phyloP scores from a whole-genome alignment of 2,797 vertebrate genomes.

The Dryobates pubescens region DNA sequence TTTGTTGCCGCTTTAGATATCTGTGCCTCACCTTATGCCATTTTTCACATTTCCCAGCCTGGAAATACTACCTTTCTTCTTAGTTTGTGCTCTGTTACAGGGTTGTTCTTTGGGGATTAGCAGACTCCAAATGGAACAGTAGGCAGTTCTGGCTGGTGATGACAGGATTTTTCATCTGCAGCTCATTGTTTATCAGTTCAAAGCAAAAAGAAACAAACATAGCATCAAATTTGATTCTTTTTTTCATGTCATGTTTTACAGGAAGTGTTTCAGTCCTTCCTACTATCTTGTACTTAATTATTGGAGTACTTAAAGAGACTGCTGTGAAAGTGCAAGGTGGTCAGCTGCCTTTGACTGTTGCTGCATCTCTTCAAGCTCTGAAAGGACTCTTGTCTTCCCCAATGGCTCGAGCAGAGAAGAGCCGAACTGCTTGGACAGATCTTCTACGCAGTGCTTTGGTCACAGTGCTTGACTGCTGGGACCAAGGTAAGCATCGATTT shows the following conservation, averaged over 20 bases:
- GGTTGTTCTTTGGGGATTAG: not conserved
- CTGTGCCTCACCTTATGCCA: not conserved
- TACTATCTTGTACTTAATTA: conserved; percentile 89
- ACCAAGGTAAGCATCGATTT: conserved; percentile 75
- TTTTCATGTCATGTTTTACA: conserved; percentile 45
- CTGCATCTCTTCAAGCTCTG: conserved; percentile 86
- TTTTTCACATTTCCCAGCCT: not conserved
- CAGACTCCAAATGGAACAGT: not conserved
- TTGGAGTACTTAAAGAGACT: conserved; percentile 87
- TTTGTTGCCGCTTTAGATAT: not conserved
- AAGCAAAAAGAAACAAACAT: not conserved
- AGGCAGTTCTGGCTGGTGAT: not conserved
- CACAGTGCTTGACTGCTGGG: conserved; percentile 86
- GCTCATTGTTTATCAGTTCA: not conserved
- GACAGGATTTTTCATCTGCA: not conserved
- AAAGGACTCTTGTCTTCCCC: conserved; percentile 86
- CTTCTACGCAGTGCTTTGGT: conserved; percentile 85
- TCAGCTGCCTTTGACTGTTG: conserved; percentile 74
- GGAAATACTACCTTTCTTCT: not conserved
- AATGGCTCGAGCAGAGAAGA: conserved; percentile 92
- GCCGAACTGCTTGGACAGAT: conserved; percentile 84
- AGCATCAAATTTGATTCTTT: not conserved
- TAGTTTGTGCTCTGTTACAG: not conserved
- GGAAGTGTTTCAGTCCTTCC: conserved; percentile 90
- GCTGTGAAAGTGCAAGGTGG: conserved; percentile 75